Evolutionary conservation across 2,888 invertebrate genomes (phyloP), one percentile per base, ranked within the genome.

Genomic region (Zaprionus obscuricornis): DNA sequence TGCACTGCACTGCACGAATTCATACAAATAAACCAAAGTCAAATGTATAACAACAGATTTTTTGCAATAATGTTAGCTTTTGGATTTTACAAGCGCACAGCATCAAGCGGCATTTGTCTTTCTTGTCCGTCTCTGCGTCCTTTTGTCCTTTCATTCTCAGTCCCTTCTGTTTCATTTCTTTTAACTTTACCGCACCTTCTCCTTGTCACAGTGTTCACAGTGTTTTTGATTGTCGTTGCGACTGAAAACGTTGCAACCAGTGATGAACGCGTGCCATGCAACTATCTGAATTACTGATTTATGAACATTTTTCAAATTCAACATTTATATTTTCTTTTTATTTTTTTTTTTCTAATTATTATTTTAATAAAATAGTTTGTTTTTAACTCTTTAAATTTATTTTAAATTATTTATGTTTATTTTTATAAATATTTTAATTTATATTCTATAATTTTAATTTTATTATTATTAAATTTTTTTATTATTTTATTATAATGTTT

Each of bases 51-150:
- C 76, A 71, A 59, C 50, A 79, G 72, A 67, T 75, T 83, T 74
- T 62, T 78, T 82, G 75, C 63, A 79, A 83, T 83, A 77, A 75
- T 79, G 72, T 79, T 76, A 68, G 83, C 75, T 67, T 83, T 83
- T 39, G 63, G 72, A 76, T 63, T 83, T 76, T 46, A 71, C 67
- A 65, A 79, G 65, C 62, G 59, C 57, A 22, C 56, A 51, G 58
- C 76, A 56, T 54, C 64, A 57, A 74, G 55, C 77, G 56, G 70
- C 65, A 66, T 78, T 77, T 74, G 69, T 69, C 58, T 54, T 50
- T 51, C 11, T 1, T 17, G 26, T 11, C 49, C 17, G 31, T 17
- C 22, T 42, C 49, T 31, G 26, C 22, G 31, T 11, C 33, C 7
- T 31, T 22, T 18, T 10, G n/a, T 4, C 14, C 1, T 2, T 26